These are phyloP conservation scores for Gastracanthus pulcherrimus DNA, from an alignment of 2,888 invertebrate genomes.

Conservation along the genomic window DNA sequence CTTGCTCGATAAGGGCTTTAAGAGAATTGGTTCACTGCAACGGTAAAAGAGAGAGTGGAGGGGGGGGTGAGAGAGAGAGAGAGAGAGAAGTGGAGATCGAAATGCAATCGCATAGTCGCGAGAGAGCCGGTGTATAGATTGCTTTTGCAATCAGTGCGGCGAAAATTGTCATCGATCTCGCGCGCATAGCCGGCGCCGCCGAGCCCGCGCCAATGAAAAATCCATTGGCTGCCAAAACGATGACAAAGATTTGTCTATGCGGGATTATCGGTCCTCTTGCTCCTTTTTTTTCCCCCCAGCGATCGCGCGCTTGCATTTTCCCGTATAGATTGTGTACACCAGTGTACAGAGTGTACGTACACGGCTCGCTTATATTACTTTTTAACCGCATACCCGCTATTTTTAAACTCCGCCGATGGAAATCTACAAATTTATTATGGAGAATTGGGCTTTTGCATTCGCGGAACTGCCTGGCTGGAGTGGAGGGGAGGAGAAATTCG, in stretches of 20 bases:
- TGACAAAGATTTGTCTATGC: constrained; percentile 44
- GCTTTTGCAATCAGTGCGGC: constrained; percentile 54
- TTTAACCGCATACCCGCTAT: constrained; percentile 19
- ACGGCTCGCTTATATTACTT: constrained; percentile 15
- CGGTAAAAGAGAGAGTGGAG: neutral
- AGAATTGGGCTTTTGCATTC: neutral
- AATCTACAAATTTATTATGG: constrained; percentile 37
- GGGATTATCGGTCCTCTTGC: constrained; percentile 32
- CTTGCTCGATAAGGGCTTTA: constrained; percentile 54
- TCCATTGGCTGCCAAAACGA: constrained; percentile 41
- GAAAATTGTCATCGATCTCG: constrained; percentile 51
- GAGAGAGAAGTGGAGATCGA: constrained; percentile 45
- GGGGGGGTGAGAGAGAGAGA: neutral
- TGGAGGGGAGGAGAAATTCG: neutral
- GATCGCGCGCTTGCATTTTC: no score
- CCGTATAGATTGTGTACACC: no score
- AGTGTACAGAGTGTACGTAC: neutral
- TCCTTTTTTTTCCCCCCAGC: neutral
- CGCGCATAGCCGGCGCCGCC: neutral
- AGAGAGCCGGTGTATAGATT: constrained; percentile 43
- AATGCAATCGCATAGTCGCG: constrained; percentile 52
- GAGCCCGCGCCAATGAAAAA: constrained; percentile 47
- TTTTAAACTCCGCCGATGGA: constrained; percentile 17
- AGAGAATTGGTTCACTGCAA: constrained; percentile 43
- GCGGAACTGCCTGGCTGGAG: neutral